Evolutionary conservation across 2,888 invertebrate genomes (phyloP).

Genomic region (Diaphora mendica): DNA sequence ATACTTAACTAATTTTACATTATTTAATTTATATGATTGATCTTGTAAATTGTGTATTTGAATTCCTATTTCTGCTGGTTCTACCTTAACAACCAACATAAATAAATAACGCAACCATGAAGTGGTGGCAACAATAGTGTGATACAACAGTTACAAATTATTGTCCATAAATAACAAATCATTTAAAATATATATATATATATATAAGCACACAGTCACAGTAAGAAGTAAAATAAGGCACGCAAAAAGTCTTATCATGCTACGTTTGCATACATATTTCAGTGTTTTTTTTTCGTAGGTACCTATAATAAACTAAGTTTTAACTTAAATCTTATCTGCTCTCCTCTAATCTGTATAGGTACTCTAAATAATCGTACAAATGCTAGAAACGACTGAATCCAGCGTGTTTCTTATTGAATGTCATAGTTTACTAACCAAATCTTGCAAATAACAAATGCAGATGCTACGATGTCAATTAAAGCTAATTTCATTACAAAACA

Average conservation of each 20-base stretch:
- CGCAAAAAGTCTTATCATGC: background rate
- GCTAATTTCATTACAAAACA: conserved; percentile 44
- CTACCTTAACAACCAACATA: background rate
- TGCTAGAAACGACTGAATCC: background rate
- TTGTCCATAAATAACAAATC: background rate
- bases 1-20: background rate
- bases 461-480: conserved; percentile 39
- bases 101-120: background rate
- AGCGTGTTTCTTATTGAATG: background rate
- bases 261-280: background rate
- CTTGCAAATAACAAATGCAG: conserved; percentile 39
- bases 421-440: conserved; percentile 23
- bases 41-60: background rate
- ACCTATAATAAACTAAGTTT: background rate
- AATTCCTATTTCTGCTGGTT: background rate
- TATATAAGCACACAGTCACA: too few relatives aligned
- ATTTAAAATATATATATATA: too few relatives aligned
- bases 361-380: background rate
- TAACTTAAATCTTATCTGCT: background rate
- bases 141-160: background rate
- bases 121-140: background rate
- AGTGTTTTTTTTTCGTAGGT: background rate
- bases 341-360: background rate
- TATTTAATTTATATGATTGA: background rate
- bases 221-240: background rate